Base-by-base conservation (phyloP, 2,797 vertebrate genomes). In the Mallotus villosus region DNA sequence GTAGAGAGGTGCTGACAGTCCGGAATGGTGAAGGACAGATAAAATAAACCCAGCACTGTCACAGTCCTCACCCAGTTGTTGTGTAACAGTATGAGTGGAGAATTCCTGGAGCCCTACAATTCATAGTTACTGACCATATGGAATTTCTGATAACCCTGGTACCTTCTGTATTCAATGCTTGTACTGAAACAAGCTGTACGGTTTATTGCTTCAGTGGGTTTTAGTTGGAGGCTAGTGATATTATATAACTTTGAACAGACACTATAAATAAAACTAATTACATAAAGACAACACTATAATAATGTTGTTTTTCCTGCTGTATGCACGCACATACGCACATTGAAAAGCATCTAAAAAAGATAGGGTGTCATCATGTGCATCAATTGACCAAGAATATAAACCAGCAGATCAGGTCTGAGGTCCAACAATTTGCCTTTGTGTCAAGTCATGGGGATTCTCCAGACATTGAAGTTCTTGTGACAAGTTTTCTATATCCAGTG, bases 251-350 rank as follows among this genome's bases (percentile, higher is more conserved):
- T 51, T n/a, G 75, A 74, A 70, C 63, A 37, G 29, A 73, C 17
- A 14, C 74, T 79, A 79, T 81, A 79, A 81, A 83, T 81, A 83
- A 76, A 71, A 41, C 17, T 58, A 71, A 82, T 85, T 80, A 84
- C 63, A 82, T 85, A 87, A 88, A 27, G 27, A 72, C 73, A 87
- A 71, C 75, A 78, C 66, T 41, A 67, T 66, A 64, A 34, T 11
- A 41, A 63, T 34, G 61, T 63, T 0, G 14, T 34, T 55, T 55
- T 17, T 55, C 19, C 51, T 55, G 51, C 2, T 12, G 51, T n/a
- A 53, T 60, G 74, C 58, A 74, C 58, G 29, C 51, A 73, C 29
- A 25, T 29, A 16, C 17, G 14, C 21, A 66, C 21, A 7, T 22
- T 22, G 24, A 22, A 60, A 34, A 34, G 32, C 32, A 34, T 34